A percentile compares a stretch with the other conserved stretches of the same genome.
Evolutionary conservation across 2,888 invertebrate genomes (phyloP).

Genomic region (Trachelus tabidus): DNA sequence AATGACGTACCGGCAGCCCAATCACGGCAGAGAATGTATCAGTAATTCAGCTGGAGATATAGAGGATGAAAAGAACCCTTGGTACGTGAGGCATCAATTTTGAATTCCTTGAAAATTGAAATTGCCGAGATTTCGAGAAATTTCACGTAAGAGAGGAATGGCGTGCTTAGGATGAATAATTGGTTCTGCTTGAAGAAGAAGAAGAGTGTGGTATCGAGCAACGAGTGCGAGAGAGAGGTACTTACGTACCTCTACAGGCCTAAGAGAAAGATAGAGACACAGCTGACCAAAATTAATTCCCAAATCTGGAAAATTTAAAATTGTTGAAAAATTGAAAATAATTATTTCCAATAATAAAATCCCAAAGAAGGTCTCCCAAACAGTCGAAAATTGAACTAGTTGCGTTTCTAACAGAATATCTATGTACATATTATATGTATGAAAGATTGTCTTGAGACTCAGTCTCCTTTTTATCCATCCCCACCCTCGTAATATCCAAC

Average conservation of each 20-base stretch:
- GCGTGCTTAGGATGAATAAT: background rate
- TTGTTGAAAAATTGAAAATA: background rate
- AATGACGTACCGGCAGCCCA: slow-evolving; percentile 2
- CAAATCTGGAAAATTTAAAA: background rate
- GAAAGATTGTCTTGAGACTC: background rate
- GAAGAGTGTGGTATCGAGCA: background rate
- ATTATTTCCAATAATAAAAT: background rate
- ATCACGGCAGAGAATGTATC: slow-evolving; percentile 6
- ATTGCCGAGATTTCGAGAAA: background rate
- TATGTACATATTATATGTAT: background rate
- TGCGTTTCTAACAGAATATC: background rate
- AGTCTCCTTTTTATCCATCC: background rate
- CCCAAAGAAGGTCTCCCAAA: background rate
- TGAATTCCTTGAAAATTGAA: background rate
- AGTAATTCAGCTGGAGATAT: background rate
- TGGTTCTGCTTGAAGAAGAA: background rate
- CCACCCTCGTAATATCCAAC: background rate
- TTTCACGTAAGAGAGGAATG: no score
- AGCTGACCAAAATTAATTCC: background rate
- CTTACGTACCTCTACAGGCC: background rate
- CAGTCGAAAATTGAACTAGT: background rate
- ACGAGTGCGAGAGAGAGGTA: background rate
- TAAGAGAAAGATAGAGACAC: background rate
- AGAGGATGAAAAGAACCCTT: background rate
- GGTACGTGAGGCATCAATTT: background rate